Evolutionary conservation across 2,113 vertebrate species (phyloP).

Genomic region (Bambusicola thoracicus): DNA sequence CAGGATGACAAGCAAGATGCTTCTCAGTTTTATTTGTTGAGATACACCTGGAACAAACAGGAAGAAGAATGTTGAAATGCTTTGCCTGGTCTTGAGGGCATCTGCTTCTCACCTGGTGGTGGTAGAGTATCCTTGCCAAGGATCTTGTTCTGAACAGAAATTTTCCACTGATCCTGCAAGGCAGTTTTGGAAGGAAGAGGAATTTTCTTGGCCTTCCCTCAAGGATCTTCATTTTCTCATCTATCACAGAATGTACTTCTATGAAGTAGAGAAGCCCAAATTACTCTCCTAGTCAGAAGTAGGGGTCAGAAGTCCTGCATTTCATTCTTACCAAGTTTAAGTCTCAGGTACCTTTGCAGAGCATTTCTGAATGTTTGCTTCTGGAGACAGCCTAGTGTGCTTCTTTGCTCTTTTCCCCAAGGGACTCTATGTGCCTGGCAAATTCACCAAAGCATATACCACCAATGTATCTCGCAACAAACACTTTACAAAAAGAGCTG

Average conservation of each 20-base stretch:
- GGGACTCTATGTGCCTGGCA: neutral
- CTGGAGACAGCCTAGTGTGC: neutral
- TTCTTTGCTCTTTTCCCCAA: neutral
- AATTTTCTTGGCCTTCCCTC: neutral
- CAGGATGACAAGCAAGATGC: neutral
- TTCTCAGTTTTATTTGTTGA: neutral
- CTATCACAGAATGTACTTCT: neutral
- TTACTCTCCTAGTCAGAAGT: neutral
- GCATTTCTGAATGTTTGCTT: neutral
- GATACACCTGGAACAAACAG: neutral
- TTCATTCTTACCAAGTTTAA: neutral
- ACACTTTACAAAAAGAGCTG: neutral
- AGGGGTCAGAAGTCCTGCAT: neutral
- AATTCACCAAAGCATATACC: neutral
- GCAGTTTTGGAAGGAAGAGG: neutral
- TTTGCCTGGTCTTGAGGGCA: neutral
- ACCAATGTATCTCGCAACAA: neutral
- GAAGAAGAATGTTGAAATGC: neutral
- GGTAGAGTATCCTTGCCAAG: neutral
- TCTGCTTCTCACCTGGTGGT: neutral
- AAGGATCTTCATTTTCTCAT: neutral
- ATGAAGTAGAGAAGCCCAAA: neutral
- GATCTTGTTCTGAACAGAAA: neutral
- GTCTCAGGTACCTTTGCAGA: neutral
- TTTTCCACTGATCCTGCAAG: neutral